Percentiles rank a stretch among this genome's conserved stretches.
Evolutionary conservation across 2,113 vertebrate species (phyloP).

Genomic region (Peucedramus taeniatus): DNA sequence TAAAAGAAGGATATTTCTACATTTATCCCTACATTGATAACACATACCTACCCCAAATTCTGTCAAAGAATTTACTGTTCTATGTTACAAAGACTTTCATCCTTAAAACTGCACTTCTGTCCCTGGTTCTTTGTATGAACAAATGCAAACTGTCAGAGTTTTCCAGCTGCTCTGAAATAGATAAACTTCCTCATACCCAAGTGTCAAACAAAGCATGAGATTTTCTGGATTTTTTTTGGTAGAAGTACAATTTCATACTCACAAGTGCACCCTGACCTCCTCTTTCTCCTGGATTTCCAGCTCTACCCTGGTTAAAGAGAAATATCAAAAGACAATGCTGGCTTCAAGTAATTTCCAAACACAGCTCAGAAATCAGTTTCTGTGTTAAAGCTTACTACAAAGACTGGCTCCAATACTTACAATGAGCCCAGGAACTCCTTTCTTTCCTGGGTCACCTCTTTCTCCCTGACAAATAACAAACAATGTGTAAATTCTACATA

Average conservation of each 20-base stretch:
- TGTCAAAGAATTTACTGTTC: neutral
- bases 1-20: neutral
- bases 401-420: slow-evolving; percentile 75
- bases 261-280: slow-evolving; percentile 83
- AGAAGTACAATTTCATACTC: slow-evolving; percentile 64
- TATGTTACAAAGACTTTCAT: neutral
- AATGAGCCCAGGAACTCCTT: slow-evolving; percentile 81
- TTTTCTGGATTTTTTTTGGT: neutral
- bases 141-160: neutral
- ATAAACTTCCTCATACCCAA: neutral
- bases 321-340: neutral
- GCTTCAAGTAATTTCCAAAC: neutral
- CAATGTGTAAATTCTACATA: neutral
- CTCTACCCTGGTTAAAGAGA: slow-evolving; percentile 81
- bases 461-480: slow-evolving; percentile 82
- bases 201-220: neutral
- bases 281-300: slow-evolving; percentile 86
- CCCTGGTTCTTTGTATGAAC: neutral
- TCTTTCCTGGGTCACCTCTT: slow-evolving; percentile 81
- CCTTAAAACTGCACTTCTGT: neutral
- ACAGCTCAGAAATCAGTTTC: neutral
- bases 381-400: neutral
- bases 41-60: neutral
- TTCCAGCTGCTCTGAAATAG: neutral
- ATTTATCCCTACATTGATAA: neutral